Base-by-base conservation (phyloP, 2,113 vertebrate genomes). In the Rafetus swinhoei region DNA sequence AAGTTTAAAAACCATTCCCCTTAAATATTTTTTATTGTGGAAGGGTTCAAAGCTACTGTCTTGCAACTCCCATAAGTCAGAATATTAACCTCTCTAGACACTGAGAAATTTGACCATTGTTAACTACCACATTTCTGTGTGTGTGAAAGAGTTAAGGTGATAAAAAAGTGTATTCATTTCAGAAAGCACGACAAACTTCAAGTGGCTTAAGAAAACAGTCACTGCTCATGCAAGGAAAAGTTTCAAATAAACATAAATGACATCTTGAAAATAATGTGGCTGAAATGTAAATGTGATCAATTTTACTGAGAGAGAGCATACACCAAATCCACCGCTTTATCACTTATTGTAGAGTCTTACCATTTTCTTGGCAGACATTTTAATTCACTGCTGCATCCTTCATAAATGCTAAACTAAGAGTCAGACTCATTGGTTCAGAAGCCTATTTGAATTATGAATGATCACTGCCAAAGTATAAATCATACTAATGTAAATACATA, bases 1-100 rank as follows among this genome's bases (percentile, higher is more conserved):
- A 77, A 50, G 65, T 84, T 50, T 91, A 45, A 76, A 76, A 76
- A 24, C 21, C 10, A 76, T 76, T 22, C 39, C 21, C 72, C 39
- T 72, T 45, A 45, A 77, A 50, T 7, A 50, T 50, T 76, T 76
- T 50, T 24, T 77, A 77, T 27, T 50, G 54, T 0, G 0, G 16
- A 82, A 93, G 87, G 81, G 9, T 45, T 32, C 3, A 90, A 54
- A 50, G 22, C 74, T 86, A 56, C 35, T 84, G 14, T 9, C 53
- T 24, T 74, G 80, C 8, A 80, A 25, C 18, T 74, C 50, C 69
- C 0, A 35, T 4, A 6, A 84, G 74, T 15, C 79, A 54, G 89
- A 82, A 82, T 9, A 86, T 4, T n/a, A 86, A 9, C 8, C 60
- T 76, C 55, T 25, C 35, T 6, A 39, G 0, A 0, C 14, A 77